Base-by-base conservation (phyloP, 2,888 invertebrate species). In the Bimastos eiseni region DNA sequence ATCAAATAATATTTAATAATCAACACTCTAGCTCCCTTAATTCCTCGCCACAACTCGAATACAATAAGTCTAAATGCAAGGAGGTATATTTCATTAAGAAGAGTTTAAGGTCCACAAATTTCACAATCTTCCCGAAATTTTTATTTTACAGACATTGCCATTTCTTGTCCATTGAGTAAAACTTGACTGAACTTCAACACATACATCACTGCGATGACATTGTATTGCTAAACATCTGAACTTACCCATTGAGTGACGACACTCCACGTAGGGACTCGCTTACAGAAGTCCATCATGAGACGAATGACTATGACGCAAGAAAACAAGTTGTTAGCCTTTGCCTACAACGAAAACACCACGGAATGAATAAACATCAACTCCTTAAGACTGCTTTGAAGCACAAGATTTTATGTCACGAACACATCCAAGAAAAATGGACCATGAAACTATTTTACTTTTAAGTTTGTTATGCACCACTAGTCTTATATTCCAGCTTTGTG, bases 251-350 rank as follows among this genome's bases (percentile, higher is more conserved):
- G 97, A 94, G 97, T 97, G 92, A 99, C 96, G 91, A 98, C 97
- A 93, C 97, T 97, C 98, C 99, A 99, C 91, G 98, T 98, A 92
- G 98, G 97, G 91, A 98, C 97, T 94, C 99, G 97, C 95, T 97
- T 97, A 95, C 98, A 98, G 91, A 99, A 96, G 96, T 99, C 99
- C 93, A 99, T 96, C 95, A 99, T 96, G 94, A 99, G 97, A 93
- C 99, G 97, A 95, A 99, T 98, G 94, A 99, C 97, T 96, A 99
- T 97, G 92, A 98, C 98, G 95, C 99, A 99, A 93, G 98, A 98
- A 96, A 98, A 98, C 94, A 98, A 96, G 93, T 97, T 97, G 94
- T 98, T 97, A 93, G 98, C 98, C 96, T 98, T 98, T 96, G 98
- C 99, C 98, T 98, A 96, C 94, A 93, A 44, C 38, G 41, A 11